Base-by-base conservation (phyloP, 1,140 invertebrate species). In the Megalonaias nervosa region DNA sequence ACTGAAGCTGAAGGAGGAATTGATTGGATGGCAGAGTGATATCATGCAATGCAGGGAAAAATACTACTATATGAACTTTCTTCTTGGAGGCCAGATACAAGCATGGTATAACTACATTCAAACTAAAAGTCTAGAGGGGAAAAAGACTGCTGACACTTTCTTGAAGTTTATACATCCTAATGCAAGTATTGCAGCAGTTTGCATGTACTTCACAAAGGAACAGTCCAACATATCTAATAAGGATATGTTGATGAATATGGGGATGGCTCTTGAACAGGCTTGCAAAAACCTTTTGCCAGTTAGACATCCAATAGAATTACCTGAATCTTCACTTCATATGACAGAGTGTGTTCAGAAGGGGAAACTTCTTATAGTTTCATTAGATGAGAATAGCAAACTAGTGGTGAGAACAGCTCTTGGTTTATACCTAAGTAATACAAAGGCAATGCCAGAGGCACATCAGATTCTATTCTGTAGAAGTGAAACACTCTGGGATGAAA, bases 401-500 rank as follows among this genome's bases (percentile, higher is more conserved):
- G 72, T 73, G 26, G 70, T 83, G 2, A 59, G 75, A 17, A 84
- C 79, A 62, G 19, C 83, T 9, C 59, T 84, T 55, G 77, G 79
- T 58, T 56, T 84, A 21, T 81, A 80, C 67, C 17, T 59, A 17
- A 82, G 83, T 60, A 84, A 81, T 56, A 81, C 75, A 31, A 23
- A 69, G 21, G 55, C 59, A 6, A n/a, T 84, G 56, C 84, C 84
- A 16, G 70, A 80, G 21, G 68, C 84, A 17, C 61, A 74, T 38
- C 78, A 85, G 26, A 61, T 85, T 19, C 57, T 85, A 17, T 81
- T 85, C 60, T 83, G 82, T 56, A 75, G 58, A 16, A 23, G 58
- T 31, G 64, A 77, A 56, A 83, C 82, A 19, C 62, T 62, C 26
- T 71, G 65, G 62, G 78, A 81, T 71, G 82, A 85, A 60, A 60